phyloP scores from a whole-genome alignment of 2,888 invertebrate species.

The Ornithoptera priamus region DNA sequence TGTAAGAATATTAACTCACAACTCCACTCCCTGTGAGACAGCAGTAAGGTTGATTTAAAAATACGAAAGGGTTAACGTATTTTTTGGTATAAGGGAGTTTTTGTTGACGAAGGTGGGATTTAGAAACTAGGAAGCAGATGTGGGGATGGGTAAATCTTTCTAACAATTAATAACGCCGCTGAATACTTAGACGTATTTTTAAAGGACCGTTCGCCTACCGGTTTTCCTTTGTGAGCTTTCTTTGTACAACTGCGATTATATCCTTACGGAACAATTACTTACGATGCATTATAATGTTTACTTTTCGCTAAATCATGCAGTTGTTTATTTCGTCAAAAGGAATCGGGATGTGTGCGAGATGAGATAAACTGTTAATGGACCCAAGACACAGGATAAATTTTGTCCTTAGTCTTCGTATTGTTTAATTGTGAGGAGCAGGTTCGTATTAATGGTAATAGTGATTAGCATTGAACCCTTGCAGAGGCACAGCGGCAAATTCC shows the following conservation, averaged over 20 bases:
- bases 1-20: not conserved
- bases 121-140: slow-evolving; percentile 57
- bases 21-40: not conserved
- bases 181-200: slow-evolving; percentile 32
- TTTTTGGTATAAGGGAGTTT: slow-evolving; percentile 18
- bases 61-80: slow-evolving; percentile 22
- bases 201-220: slow-evolving; percentile 46
- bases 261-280: slow-evolving; percentile 19
- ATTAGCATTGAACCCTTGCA: too few relatives aligned
- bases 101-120: slow-evolving; percentile 24
- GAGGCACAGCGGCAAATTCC: too few relatives aligned
- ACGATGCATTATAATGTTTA: slow-evolving; percentile 16
- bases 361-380: not conserved
- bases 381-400: not conserved
- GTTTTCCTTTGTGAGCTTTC: slow-evolving; percentile 39
- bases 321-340: not conserved
- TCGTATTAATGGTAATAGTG: not conserved
- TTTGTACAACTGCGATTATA: slow-evolving; percentile 21
- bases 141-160: slow-evolving; percentile 39
- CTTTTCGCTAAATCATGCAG: slow-evolving; percentile 25
- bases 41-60: not conserved
- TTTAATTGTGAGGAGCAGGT: not conserved
- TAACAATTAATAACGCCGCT: slow-evolving; percentile 52
- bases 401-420: not conserved
- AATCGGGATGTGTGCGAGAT: not conserved